phyloP scores from a whole-genome alignment of 2,113 vertebrate species.

The Clarias batrachus region DNA sequence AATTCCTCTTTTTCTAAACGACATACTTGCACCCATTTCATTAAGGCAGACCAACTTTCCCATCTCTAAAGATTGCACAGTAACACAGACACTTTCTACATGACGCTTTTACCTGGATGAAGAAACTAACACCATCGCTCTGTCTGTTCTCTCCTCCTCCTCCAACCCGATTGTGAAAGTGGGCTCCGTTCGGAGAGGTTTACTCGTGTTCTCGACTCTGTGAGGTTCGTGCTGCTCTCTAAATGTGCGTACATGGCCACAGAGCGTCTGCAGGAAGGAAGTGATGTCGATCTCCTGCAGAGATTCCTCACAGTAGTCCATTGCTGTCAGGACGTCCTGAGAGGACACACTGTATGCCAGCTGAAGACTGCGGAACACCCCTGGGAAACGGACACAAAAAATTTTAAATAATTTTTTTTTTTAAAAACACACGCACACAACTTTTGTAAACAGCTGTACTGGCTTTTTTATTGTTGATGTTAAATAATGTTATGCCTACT shows the following conservation, averaged over 20 bases:
- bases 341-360: conserved; percentile 83
- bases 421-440: neutral
- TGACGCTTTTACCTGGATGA: conserved; percentile 68
- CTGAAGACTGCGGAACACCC: conserved; percentile 90
- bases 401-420: too few relatives aligned
- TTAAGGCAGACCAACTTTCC: neutral
- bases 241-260: conserved; percentile 83
- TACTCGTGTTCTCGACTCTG: conserved; percentile 29
- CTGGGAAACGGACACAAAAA: conserved; percentile 55
- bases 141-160: conserved; percentile 72
- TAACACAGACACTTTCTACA: neutral
- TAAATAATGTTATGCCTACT: neutral
- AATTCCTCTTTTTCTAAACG: neutral
- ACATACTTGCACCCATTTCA: neutral
- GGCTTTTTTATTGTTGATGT: neutral
- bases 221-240: conserved; percentile 66
- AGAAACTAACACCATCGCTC: conserved; percentile 69
- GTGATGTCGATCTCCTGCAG: conserved; percentile 95
- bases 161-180: conserved; percentile 76
- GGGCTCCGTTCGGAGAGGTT: conserved; percentile 56
- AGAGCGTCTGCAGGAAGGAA: conserved; percentile 87
- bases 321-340: conserved; percentile 87
- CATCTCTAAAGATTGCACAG: neutral
- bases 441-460: neutral
- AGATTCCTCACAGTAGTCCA: conserved; percentile 96